Conservation (phyloP, 2,888 invertebrate species). For the Tipula helvola region DNA sequence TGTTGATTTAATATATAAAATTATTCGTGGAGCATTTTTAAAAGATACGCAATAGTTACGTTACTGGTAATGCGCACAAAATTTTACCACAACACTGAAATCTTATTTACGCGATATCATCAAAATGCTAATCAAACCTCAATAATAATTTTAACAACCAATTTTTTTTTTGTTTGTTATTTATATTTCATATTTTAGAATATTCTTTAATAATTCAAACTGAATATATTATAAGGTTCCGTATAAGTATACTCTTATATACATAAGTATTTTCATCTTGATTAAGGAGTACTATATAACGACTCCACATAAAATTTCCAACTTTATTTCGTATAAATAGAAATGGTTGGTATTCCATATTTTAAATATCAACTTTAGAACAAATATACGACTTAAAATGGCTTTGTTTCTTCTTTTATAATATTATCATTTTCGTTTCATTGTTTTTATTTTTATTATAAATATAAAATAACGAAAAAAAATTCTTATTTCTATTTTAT, state of each 20-base stretch:
- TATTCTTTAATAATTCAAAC: background rate
- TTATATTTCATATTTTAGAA: background rate
- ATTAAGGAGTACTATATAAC: background rate
- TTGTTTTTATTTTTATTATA: background rate
- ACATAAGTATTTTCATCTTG: background rate
- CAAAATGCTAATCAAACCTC: background rate
- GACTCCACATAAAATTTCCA: background rate
- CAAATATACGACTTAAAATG: constrained; percentile 4
- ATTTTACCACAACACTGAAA: background rate
- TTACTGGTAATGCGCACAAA: background rate
- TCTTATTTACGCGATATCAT: background rate
- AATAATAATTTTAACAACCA: background rate
- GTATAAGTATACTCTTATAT: background rate
- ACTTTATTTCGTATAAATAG: background rate
- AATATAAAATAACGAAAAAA: background rate
- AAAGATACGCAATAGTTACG: too few species aligned
- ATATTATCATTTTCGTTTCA: background rate
- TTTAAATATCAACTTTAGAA: constrained; percentile 4
- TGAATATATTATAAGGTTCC: background rate
- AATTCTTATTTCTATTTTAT: background rate
- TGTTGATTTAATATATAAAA: too few species aligned
- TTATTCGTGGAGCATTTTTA: too few species aligned
- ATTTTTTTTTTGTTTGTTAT: background rate
- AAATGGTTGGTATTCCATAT: background rate
- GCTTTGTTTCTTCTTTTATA: background rate